Evolutionary conservation across 2,113 vertebrate genomes (phyloP), one percentile per base, ranked within the genome.

Genomic region (Carettochelys insculpta): DNA sequence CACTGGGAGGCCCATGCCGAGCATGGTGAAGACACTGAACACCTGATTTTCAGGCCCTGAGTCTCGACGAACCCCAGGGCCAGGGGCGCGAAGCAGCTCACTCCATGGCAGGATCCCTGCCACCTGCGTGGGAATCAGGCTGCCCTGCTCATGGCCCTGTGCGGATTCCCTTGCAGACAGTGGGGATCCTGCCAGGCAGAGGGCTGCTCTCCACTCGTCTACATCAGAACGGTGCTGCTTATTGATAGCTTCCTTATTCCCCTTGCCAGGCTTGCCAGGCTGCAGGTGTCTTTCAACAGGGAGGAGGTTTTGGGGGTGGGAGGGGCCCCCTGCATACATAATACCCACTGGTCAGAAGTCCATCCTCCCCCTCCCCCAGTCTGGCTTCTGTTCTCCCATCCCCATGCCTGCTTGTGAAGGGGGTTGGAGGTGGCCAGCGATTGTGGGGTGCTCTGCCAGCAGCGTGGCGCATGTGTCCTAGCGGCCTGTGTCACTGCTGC

Each of bases 261-360:
- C 61, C n/a, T 13, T 43, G 68, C 38, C 34, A 56, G 58, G 13
- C 31, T 34, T 61, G 34, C 58, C 34, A 65, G 58, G 58, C 31
- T 65, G 58, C 41, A 24, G 68, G 65, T 4, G 10, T 41, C 20
- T 25, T 73, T 73, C 38, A 38, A n/a, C 65, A 19, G 29, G n/a
- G 65, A 20, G 17, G 58, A 65, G 17, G 38, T 68, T 68, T 38
- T 1, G 2, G 61, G 61, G 17, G 61, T 1, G 11, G 58, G 58
- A n/a, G 31, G 34, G 54, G 54, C 27, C 27, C 6, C 58, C 31
- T 19, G 34, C 14, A 17, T n/a, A 65, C 6, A 29, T 4, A 13
- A 38, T 5, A 48, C 6, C 3, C 1, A 1, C 1, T 0, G 4
- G 3, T 17, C n/a, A 31, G 77, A 47, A 79, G 2, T 20, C 2